phyloP scores from a whole-genome alignment of 1,140 invertebrate species.

The Ceratina japonica region DNA sequence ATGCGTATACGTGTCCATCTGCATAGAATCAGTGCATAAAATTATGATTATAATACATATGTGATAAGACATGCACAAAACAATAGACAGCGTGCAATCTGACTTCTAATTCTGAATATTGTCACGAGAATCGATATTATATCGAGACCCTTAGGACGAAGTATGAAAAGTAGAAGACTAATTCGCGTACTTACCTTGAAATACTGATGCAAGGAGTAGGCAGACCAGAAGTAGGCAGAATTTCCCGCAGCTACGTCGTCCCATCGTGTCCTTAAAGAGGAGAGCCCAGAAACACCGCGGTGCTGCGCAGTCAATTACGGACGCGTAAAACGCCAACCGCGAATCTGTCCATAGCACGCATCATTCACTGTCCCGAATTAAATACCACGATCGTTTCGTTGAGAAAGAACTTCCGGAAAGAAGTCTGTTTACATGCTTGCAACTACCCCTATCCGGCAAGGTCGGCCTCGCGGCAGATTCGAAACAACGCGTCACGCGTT shows the following conservation, averaged over 20 bases:
- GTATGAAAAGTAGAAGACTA: neutral
- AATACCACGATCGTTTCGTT: neutral
- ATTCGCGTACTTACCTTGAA: conserved; percentile 50
- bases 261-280: conserved; percentile 46
- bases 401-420: too few species aligned
- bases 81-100: too few species aligned
- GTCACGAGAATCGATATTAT: too few species aligned
- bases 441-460: neutral
- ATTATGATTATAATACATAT: too few species aligned
- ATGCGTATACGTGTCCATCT: too few species aligned
- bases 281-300: conserved; percentile 7
- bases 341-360: conserved; percentile 33
- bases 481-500: too few species aligned
- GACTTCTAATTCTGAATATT: too few species aligned
- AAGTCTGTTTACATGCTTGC: conserved; percentile 5
- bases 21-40: too few species aligned
- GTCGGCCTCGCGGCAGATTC: neutral
- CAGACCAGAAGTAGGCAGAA: conserved; percentile 34
- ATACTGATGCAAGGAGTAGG: conserved; percentile 28
- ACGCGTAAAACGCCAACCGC: conserved; percentile 32
- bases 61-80: too few species aligned
- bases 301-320: conserved; percentile 45
- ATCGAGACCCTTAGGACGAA: neutral
- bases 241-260: conserved; percentile 28
- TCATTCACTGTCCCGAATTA: conserved; percentile 27